Evolutionary conservation across 2,797 vertebrate species (phyloP).

Genomic region (Pipistrellus pipistrellus): DNA sequence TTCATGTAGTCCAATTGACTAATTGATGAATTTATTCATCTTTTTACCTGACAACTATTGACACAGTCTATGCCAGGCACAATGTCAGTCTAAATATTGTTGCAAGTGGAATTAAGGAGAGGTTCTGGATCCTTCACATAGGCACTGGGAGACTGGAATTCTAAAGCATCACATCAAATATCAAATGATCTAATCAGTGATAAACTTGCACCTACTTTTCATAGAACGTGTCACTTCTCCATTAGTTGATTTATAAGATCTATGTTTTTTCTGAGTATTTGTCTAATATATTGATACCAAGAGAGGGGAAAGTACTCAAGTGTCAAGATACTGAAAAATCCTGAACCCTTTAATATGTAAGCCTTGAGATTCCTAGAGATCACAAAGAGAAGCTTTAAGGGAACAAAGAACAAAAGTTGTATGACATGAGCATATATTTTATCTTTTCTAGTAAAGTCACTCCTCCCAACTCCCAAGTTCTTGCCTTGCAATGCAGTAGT

Average conservation of each 20-base stretch:
- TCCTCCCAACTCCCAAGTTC: neutral
- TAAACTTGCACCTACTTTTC: neutral
- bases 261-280: neutral
- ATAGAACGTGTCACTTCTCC: neutral
- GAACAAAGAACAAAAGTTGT: neutral
- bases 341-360: neutral
- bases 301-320: neutral
- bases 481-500: neutral
- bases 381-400: neutral
- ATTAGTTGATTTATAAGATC: neutral
- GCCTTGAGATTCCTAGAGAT: neutral
- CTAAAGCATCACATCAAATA: neutral
- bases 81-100: too few species aligned
- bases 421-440: neutral
- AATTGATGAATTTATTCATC: neutral
- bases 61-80: neutral
- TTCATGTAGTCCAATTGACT: neutral
- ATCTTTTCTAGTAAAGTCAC: neutral
- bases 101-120: neutral
- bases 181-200: neutral
- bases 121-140: neutral
- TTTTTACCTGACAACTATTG: neutral
- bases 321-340: neutral
- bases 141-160: neutral
- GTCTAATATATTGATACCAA: neutral